Percentiles rank a stretch among this genome's conserved stretches.
Conservation (phyloP, 2,113 vertebrate genomes). For the Egretta garzetta region DNA sequence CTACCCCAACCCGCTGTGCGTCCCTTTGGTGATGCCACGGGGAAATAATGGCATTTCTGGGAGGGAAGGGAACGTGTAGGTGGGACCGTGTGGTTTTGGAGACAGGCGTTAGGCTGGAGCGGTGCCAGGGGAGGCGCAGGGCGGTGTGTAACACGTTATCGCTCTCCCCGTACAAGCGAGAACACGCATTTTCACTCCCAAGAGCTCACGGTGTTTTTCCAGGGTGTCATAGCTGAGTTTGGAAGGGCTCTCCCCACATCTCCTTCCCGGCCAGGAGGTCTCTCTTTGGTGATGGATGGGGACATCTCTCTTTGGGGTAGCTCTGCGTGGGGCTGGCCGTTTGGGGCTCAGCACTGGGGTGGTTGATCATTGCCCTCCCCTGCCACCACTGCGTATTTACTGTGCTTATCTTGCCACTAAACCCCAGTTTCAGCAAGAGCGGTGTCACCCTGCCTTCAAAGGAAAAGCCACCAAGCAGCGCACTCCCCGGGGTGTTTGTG, state of each 20-base stretch:
- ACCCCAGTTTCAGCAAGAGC: not conserved
- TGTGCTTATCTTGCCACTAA: not conserved
- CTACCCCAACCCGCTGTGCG: fast-evolving
- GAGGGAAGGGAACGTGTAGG: not conserved
- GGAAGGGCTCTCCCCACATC: not conserved
- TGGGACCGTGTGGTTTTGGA: not conserved
- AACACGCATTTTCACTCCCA: not conserved
- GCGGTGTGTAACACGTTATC: not conserved
- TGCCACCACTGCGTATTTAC: not conserved
- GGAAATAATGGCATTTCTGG: not conserved
- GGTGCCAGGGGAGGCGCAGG: not conserved
- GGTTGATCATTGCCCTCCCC: slow-evolving; percentile 32
- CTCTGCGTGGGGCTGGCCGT: fast-evolving
- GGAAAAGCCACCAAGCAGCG: not conserved
- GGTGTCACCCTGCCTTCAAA: slow-evolving; percentile 59
- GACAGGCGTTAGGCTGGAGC: not conserved
- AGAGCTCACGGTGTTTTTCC: not conserved
- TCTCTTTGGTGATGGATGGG: not conserved
- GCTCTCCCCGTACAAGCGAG: not conserved
- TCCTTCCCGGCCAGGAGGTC: not conserved
- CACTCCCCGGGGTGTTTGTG: not conserved
- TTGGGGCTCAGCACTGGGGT: not conserved
- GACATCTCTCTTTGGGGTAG: fast-evolving
- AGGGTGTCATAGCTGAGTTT: fast-evolving
- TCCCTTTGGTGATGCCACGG: not conserved